Percentiles rank a stretch among this genome's conserved stretches.
These are phyloP conservation scores for Sphinx pinastri DNA, from an alignment of 2,888 invertebrate genomes.

Conservation along the genomic window DNA sequence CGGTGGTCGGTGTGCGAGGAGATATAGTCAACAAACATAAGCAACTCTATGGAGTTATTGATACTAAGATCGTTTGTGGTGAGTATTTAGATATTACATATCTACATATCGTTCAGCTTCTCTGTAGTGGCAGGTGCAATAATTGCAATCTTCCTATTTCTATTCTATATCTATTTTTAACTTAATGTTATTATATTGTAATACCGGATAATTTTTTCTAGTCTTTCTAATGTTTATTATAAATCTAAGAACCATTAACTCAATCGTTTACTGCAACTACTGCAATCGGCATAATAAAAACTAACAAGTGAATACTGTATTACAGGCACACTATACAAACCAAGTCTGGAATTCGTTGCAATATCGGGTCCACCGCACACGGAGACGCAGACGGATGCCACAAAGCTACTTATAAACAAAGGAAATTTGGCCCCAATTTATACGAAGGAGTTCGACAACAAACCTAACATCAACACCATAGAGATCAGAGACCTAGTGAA, in stretches of 20 bases:
- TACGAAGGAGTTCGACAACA: slow-evolving; percentile 72
- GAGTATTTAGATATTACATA: slow-evolving; percentile 43
- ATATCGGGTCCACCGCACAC: slow-evolving; percentile 73
- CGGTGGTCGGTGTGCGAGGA: slow-evolving; percentile 67
- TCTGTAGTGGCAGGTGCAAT: too few species aligned
- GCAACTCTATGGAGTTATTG: slow-evolving; percentile 80
- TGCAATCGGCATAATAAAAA: neutral
- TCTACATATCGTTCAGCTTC: too few species aligned
- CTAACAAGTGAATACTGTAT: slow-evolving; percentile 15
- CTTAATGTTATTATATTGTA: too few species aligned
- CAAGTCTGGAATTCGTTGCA: slow-evolving; percentile 59
- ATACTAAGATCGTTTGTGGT: slow-evolving; percentile 81
- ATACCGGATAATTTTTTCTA: too few species aligned
- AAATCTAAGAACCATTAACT: too few species aligned
- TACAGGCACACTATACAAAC: slow-evolving; percentile 46
- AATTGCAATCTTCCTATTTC: too few species aligned
- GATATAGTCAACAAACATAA: slow-evolving; percentile 60
- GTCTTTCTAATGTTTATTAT: too few species aligned
- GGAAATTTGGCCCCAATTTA: slow-evolving; percentile 73
- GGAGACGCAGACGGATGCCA: slow-evolving; percentile 50
- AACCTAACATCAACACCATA: slow-evolving; percentile 63
- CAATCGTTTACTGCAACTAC: neutral
- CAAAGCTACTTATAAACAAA: slow-evolving; percentile 60
- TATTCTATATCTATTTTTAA: too few species aligned
- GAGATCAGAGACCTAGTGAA: slow-evolving; percentile 71